A percentile compares a stretch with the other conserved stretches of the same genome.
These are phyloP conservation scores for Sinocyclocheilus grahami DNA, from an alignment of 2,113 vertebrate species.

Conservation along the genomic window DNA sequence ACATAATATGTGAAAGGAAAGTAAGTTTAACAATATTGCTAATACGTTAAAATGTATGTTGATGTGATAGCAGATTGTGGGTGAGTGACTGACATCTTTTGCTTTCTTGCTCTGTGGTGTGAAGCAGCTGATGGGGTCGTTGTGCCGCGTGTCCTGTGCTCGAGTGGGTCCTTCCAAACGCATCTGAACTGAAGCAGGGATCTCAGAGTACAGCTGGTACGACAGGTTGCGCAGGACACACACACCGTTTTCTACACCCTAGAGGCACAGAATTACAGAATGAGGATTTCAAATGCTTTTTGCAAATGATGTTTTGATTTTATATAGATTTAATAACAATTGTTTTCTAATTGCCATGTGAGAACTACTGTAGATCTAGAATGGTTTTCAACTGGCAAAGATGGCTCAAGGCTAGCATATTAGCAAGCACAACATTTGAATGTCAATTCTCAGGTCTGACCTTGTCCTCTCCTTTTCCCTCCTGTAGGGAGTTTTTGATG, in stretches of 20 bases:
- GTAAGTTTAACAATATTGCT: not conserved
- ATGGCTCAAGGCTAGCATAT: not conserved
- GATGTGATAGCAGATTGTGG: too few species aligned
- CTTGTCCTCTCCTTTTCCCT: conserved; percentile 87
- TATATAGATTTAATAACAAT: not conserved
- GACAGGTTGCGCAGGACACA: conserved; percentile 95
- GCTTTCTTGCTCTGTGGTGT: conserved; percentile 84
- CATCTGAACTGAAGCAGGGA: conserved; percentile 83
- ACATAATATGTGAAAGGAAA: too few species aligned
- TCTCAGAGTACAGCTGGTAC: conserved; percentile 91
- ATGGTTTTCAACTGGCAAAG: too few species aligned
- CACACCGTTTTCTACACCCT: conserved; percentile 92
- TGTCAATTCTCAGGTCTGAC: conserved; percentile 66
- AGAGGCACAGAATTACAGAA: not conserved
- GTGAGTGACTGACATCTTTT: conserved; percentile 76
- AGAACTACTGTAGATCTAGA: not conserved
- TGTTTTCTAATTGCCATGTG: not conserved
- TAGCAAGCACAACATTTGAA: too few species aligned
- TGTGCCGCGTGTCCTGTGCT: conserved; percentile 61
- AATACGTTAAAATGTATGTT: not conserved
- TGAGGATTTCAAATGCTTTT: not conserved
- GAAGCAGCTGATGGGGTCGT: conserved; percentile 89
- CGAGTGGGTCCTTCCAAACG: conserved; percentile 84
- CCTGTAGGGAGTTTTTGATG: conserved; percentile 82
- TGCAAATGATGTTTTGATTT: not conserved